Conservation (phyloP, 2,113 vertebrate species). For the Galbula dea region DNA sequence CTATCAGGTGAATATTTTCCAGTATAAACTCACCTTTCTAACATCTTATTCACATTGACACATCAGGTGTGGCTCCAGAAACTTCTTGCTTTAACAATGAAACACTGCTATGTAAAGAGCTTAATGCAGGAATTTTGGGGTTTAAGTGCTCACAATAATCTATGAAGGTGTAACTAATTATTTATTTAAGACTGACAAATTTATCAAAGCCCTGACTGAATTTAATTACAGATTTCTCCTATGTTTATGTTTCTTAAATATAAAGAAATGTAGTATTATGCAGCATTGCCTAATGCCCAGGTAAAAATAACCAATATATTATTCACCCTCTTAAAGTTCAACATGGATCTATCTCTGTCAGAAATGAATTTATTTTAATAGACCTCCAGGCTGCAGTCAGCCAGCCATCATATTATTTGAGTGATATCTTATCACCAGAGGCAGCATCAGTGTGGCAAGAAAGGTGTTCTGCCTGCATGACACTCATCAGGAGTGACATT, state of each 20-base stretch:
- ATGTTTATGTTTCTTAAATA: background rate
- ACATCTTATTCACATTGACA: background rate
- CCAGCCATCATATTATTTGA: background rate
- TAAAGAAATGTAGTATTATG: background rate
- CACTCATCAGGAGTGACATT: slow-evolving; percentile 17
- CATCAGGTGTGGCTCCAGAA: background rate
- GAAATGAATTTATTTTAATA: background rate
- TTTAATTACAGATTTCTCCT: background rate
- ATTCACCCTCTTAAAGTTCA: background rate
- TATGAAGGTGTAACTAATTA: background rate
- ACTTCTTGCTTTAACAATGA: background rate
- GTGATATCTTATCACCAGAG: background rate
- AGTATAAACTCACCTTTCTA: background rate
- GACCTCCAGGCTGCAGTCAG: background rate
- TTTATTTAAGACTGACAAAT: background rate
- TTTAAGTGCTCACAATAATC: background rate
- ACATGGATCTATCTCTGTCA: background rate
- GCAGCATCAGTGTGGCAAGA: background rate
- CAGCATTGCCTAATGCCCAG: background rate
- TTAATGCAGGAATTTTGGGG: background rate
- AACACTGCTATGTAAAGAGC: background rate
- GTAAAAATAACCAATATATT: background rate
- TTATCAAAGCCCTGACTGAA: background rate
- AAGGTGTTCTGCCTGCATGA: slow-evolving; percentile 13
- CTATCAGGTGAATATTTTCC: background rate